These are phyloP conservation scores for Parascotia fuliginaria DNA, from an alignment of 2,888 invertebrate genomes.

Conservation along the genomic window DNA sequence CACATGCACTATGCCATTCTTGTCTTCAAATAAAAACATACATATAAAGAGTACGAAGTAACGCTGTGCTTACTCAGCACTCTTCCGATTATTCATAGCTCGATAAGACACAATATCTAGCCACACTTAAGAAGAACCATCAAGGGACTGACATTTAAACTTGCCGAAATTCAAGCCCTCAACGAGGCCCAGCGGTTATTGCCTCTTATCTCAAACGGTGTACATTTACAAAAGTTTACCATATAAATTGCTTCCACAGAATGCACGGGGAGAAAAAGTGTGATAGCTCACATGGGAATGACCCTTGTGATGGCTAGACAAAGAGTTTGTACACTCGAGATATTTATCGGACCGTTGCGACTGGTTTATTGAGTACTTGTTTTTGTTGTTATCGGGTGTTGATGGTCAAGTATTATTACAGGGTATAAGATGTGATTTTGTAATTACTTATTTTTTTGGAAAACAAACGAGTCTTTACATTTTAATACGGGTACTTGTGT, in stretches of 20 bases:
- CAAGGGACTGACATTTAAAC: slow-evolving; percentile 42
- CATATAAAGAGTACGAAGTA: too few relatives aligned
- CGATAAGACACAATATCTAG: slow-evolving; percentile 39
- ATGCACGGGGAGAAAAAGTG: slow-evolving; percentile 61
- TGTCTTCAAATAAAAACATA: too few relatives aligned
- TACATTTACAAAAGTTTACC: slow-evolving; percentile 68
- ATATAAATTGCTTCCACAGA: slow-evolving; percentile 71
- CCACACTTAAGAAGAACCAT: slow-evolving; percentile 19
- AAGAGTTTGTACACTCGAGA: slow-evolving; percentile 31
- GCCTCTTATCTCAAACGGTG: slow-evolving; percentile 58
- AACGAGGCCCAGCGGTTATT: slow-evolving; percentile 34
- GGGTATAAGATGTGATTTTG: too few relatives aligned
- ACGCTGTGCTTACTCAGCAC: too few relatives aligned
- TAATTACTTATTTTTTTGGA: too few relatives aligned
- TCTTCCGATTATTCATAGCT: slow-evolving; percentile 31
- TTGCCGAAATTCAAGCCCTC: slow-evolving; percentile 40
- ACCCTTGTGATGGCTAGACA: slow-evolving; percentile 46
- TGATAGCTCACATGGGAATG: slow-evolving; percentile 65
- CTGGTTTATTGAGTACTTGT: slow-evolving; percentile 34
- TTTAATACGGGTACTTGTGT: too few relatives aligned
- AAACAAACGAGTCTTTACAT: too few relatives aligned
- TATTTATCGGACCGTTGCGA: slow-evolving; percentile 39
- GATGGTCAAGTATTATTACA: background rate
- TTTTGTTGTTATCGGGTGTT: slow-evolving; percentile 11
- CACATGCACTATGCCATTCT: too few relatives aligned